Conservation (phyloP, 2,888 invertebrate genomes). For the Dasypogon diadema region DNA sequence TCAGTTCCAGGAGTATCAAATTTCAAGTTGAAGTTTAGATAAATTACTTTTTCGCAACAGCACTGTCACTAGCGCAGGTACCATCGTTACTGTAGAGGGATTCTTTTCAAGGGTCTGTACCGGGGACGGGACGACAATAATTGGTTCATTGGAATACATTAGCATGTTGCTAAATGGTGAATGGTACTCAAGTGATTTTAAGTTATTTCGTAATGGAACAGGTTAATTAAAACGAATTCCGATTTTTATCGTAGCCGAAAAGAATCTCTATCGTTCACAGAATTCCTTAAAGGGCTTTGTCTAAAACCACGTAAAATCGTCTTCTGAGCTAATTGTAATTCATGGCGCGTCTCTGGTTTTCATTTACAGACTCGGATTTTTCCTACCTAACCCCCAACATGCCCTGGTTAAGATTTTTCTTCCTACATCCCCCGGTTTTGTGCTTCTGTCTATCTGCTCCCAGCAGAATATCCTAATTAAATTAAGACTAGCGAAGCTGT, state of each 20-base stretch:
- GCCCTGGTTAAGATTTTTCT: neutral
- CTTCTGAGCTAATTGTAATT: slow-evolving; percentile 36
- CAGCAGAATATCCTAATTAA: slow-evolving; percentile 48
- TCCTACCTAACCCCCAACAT: neutral
- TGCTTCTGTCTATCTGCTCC: slow-evolving; percentile 12
- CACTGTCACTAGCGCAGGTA: slow-evolving; percentile 4
- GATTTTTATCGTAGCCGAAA: neutral
- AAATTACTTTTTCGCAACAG: slow-evolving; percentile 50
- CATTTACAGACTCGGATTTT: slow-evolving; percentile 47
- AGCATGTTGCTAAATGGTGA: slow-evolving; percentile 13
- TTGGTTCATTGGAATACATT: slow-evolving; percentile 15
- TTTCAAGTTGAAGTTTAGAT: slow-evolving; percentile 53
- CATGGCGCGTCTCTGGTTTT: slow-evolving; percentile 44
- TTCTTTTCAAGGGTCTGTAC: neutral
- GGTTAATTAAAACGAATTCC: neutral
- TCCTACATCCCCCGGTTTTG: slow-evolving; percentile 6
- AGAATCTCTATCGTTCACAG: neutral
- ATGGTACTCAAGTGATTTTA: slow-evolving; percentile 20
- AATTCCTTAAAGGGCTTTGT: neutral
- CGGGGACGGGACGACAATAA: neutral
- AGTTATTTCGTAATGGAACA: slow-evolving; percentile 25
- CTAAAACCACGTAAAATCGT: neutral
- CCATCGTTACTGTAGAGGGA: neutral
- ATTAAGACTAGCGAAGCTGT: slow-evolving; percentile 36
- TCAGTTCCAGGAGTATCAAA: slow-evolving; percentile 56